These are phyloP conservation scores for Frankliniella intonsa DNA, from an alignment of 2,888 invertebrate genomes.

Conservation along the genomic window DNA sequence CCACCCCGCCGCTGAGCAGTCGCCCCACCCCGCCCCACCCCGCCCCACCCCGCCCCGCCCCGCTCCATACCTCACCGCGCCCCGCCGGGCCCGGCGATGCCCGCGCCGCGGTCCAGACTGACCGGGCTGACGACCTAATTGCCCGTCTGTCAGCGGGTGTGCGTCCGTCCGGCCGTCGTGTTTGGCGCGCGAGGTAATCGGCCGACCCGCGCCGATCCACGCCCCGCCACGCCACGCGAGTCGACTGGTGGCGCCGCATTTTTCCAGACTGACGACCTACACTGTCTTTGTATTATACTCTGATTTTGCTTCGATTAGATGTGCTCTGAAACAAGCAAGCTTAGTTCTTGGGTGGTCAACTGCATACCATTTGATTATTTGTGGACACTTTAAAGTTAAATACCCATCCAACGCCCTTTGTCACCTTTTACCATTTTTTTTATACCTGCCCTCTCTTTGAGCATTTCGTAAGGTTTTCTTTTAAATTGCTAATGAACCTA, in stretches of 20 bases:
- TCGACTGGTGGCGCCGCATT: not conserved
- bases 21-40: not conserved
- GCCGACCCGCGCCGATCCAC: not conserved
- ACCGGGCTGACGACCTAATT: constrained; percentile 9
- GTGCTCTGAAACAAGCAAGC: not conserved
- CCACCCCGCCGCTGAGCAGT: not conserved
- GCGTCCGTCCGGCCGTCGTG: constrained; percentile 1
- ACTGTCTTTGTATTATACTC: not conserved
- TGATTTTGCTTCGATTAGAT: not conserved
- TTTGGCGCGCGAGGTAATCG: not conserved
- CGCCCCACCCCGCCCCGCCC: too few species aligned
- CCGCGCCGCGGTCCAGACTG: not conserved
- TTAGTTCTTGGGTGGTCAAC: not conserved
- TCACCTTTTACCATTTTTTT: too few species aligned
- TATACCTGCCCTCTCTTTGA: too few species aligned
- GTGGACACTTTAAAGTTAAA: too few species aligned
- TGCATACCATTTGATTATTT: not conserved
- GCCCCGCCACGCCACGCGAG: constrained; percentile 1
- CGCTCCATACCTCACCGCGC: too few species aligned
- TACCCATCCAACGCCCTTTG: too few species aligned
- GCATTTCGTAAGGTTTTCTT: too few species aligned
- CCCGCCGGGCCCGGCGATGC: not conserved
- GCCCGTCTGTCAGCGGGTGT: constrained; percentile 25
- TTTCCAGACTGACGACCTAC: not conserved
- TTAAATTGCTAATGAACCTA: too few species aligned